Evolutionary conservation across 2,888 invertebrate genomes (phyloP).

Genomic region (Melanchra persicariae): DNA sequence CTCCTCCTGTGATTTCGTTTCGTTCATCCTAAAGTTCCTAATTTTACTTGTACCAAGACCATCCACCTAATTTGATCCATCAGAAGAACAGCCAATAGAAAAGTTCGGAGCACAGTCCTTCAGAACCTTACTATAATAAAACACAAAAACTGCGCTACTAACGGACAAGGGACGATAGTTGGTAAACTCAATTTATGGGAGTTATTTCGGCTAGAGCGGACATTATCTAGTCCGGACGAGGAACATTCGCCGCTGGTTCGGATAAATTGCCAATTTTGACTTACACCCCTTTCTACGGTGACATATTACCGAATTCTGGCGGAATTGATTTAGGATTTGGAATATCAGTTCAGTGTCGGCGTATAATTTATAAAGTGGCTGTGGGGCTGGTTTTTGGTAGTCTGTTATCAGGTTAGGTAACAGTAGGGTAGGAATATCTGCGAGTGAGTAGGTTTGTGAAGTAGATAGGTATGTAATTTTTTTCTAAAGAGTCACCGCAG

Average conservation of each 20-base stretch:
- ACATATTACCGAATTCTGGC: slow-evolving; percentile 58
- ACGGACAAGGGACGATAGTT: slow-evolving; percentile 72
- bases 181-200: slow-evolving; percentile 83
- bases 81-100: slow-evolving; percentile 47
- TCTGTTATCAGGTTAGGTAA: background rate
- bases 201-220: slow-evolving; percentile 80
- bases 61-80: slow-evolving; percentile 36
- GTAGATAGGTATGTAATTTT: too few species aligned
- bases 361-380: slow-evolving; percentile 28
- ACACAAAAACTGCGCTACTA: slow-evolving; percentile 62
- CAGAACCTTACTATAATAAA: slow-evolving; percentile 57
- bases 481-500: too few species aligned
- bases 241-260: slow-evolving; percentile 68
- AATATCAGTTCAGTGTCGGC: slow-evolving; percentile 35
- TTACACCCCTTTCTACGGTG: slow-evolving; percentile 74
- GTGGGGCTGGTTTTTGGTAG: slow-evolving; percentile 2
- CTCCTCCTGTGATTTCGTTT: too few species aligned
- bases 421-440: too few species aligned
- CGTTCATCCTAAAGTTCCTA: background rate
- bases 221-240: slow-evolving; percentile 78
- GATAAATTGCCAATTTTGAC: slow-evolving; percentile 87
- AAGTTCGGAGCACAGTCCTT: slow-evolving; percentile 54
- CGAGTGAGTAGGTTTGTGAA: too few species aligned
- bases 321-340: slow-evolving; percentile 57
- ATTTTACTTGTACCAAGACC: slow-evolving; percentile 8